These are phyloP conservation scores for Diabrotica virgifera DNA, from an alignment of 1,140 invertebrate genomes.

Conservation along the genomic window DNA sequence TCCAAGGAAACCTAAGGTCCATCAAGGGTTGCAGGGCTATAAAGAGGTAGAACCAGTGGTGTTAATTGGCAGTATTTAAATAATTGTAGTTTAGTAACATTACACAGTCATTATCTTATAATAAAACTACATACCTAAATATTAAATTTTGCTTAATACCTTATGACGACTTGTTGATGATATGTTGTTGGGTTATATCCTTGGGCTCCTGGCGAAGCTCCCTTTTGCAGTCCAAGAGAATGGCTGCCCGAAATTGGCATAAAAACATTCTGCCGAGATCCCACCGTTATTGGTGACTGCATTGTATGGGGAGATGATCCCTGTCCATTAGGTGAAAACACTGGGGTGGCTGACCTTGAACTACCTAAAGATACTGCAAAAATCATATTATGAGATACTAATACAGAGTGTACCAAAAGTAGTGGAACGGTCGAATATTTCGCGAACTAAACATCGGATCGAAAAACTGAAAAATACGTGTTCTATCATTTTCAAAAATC, in stretches of 20 bases:
- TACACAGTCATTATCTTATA: too few species aligned
- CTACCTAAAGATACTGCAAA: constrained; percentile 83
- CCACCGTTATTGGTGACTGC: constrained; percentile 62
- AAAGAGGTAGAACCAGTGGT: too few species aligned
- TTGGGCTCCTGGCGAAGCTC: constrained; percentile 34
- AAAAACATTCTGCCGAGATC: constrained; percentile 74
- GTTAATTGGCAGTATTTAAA: too few species aligned
- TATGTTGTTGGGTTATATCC: constrained; percentile 31
- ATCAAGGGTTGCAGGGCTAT: too few species aligned
- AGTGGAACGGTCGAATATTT: too few species aligned
- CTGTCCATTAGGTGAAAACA: constrained; percentile 73
- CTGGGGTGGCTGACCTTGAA: constrained; percentile 78
- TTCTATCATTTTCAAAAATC: too few species aligned
- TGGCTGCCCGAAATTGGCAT: constrained; percentile 75
- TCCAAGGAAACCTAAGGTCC: too few species aligned
- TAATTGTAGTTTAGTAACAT: too few species aligned
- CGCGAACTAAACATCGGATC: too few species aligned
- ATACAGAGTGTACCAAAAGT: too few species aligned
- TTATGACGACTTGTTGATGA: constrained; percentile 29
- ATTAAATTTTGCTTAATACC: constrained; percentile 8
- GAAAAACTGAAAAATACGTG: too few species aligned
- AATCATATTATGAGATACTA: constrained; percentile 1
- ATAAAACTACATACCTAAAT: too few species aligned
- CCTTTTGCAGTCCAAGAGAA: constrained; percentile 37
- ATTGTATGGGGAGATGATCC: constrained; percentile 63